Evolutionary conservation across 2,797 vertebrate species (phyloP).

Genomic region (Mustela erminea): DNA sequence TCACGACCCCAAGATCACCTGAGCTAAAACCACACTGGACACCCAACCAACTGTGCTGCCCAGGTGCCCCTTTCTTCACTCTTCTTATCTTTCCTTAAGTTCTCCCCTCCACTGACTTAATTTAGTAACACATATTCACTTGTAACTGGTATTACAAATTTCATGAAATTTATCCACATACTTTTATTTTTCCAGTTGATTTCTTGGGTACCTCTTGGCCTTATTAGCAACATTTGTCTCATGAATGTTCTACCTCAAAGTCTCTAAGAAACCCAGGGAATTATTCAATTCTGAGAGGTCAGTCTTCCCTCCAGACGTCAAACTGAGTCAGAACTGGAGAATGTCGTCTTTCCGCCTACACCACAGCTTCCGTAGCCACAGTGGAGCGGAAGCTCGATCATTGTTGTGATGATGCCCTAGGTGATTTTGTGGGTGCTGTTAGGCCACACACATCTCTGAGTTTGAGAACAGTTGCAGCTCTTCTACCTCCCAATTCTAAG

Average conservation of each 20-base stretch:
- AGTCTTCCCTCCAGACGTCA: neutral
- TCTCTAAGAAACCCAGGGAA: neutral
- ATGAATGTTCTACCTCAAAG: neutral
- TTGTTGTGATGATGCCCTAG: neutral
- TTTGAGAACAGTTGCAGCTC: neutral
- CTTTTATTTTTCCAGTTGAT: neutral
- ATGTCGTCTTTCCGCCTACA: neutral
- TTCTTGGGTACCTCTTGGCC: neutral
- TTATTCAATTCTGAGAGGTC: neutral
- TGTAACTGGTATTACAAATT: neutral
- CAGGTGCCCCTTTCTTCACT: neutral
- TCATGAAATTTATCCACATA: neutral
- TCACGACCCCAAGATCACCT: neutral
- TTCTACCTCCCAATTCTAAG: neutral
- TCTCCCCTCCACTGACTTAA: neutral
- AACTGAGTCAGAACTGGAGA: neutral
- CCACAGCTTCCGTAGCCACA: accelerated
- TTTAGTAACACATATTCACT: neutral
- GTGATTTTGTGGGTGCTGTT: neutral
- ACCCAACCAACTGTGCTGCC: neutral
- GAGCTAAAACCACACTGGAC: neutral
- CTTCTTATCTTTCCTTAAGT: neutral
- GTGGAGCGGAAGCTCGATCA: neutral
- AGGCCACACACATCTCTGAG: accelerated
- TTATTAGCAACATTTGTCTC: neutral